phyloP scores from a whole-genome alignment of 2,888 invertebrate genomes.

The Drosophila pullipes region DNA sequence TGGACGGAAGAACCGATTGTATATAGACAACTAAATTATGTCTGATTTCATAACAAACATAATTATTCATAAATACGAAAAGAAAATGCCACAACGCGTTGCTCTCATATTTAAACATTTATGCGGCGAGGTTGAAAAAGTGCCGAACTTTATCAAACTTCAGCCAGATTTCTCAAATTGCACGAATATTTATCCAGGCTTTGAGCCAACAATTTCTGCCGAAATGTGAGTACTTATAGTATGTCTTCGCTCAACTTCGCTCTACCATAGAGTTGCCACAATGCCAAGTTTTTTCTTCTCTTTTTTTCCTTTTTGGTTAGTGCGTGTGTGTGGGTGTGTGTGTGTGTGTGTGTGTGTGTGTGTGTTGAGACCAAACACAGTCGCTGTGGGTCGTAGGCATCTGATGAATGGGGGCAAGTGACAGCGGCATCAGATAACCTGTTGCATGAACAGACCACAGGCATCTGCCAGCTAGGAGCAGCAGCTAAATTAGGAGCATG shows the following conservation, averaged over 20 bases:
- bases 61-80: background rate
- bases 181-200: slow-evolving; percentile 15
- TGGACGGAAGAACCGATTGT: background rate
- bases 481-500: slow-evolving; percentile 4
- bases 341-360: too few relatives aligned
- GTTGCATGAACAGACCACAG: slow-evolving; percentile 38
- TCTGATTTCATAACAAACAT: background rate
- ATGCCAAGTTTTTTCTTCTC: background rate
- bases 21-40: background rate
- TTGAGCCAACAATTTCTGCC: slow-evolving; percentile 10
- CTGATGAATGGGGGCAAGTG: slow-evolving; percentile 5
- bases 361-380: background rate
- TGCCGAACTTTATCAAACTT: slow-evolving; percentile 2
- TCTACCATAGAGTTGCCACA: background rate
- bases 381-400: slow-evolving; percentile 16
- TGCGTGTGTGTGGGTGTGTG: background rate
- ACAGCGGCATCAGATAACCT: slow-evolving; percentile 31
- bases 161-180: slow-evolving; percentile 21
- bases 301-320: background rate
- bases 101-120: background rate
- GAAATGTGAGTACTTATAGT: slow-evolving; percentile 10
- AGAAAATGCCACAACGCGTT: background rate
- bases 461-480: slow-evolving; percentile 1
- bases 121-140: background rate
- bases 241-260: background rate